Conservation (phyloP, 1,140 invertebrate species). For the Bombus pascuorum region DNA sequence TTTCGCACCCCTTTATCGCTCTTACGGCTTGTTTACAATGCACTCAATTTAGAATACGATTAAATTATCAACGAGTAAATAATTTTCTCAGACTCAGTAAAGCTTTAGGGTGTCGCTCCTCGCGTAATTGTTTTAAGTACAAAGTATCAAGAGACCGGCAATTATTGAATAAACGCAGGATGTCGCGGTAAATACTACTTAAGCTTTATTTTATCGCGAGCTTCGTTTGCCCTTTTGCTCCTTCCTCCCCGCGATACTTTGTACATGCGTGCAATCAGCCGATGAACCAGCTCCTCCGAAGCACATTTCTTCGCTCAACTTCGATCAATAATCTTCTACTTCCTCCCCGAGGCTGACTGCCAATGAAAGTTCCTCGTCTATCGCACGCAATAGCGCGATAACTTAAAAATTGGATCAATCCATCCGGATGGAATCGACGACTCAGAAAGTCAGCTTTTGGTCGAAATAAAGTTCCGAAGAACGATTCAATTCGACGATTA, state of each 20-base stretch:
- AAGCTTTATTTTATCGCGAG: slow-evolving; percentile 16
- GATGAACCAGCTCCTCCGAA: background rate
- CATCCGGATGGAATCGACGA: background rate
- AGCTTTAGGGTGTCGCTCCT: background rate
- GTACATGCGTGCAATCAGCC: background rate
- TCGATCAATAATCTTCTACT: slow-evolving; percentile 34
- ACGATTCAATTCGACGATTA: background rate
- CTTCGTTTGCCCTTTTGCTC: background rate
- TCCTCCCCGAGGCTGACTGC: background rate
- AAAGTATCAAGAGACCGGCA: background rate
- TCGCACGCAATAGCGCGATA: background rate
- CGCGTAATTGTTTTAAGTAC: background rate
- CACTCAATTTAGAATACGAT: background rate
- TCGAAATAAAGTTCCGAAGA: background rate
- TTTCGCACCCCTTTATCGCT: background rate
- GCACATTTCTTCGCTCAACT: background rate
- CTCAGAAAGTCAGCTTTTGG: background rate
- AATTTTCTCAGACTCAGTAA: slow-evolving; percentile 11
- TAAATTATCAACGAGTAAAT: slow-evolving; percentile 15
- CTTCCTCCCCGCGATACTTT: background rate
- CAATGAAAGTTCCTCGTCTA: background rate
- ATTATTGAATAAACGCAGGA: background rate
- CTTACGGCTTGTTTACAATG: background rate
- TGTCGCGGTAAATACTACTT: slow-evolving; percentile 4
- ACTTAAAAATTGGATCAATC: background rate